Conservation (phyloP, 2,888 invertebrate genomes). For the Pollenia griseotomentosa region DNA sequence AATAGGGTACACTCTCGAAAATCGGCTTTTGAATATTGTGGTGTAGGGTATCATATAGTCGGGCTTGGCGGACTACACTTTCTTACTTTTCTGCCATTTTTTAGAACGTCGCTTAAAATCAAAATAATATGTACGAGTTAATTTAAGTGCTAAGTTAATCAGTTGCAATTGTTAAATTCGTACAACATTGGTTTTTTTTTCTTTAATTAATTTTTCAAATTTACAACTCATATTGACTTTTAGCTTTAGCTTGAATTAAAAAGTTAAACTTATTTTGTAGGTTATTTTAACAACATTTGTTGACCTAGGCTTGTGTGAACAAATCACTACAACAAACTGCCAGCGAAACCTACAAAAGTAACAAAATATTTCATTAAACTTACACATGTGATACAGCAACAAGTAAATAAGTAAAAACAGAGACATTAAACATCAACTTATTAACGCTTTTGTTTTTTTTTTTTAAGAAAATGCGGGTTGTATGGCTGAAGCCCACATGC, state of each 20-base stretch:
- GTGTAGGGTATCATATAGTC: too few relatives aligned
- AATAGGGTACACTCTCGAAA: too few relatives aligned
- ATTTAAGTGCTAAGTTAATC: slow-evolving; percentile 19
- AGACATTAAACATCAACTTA: slow-evolving; percentile 38
- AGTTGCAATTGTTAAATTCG: neutral
- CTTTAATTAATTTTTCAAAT: neutral
- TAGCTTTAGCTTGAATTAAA: slow-evolving; percentile 38
- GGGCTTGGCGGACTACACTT: too few relatives aligned
- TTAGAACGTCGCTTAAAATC: too few relatives aligned
- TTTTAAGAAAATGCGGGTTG: slow-evolving; percentile 28
- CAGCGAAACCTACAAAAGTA: slow-evolving; percentile 47
- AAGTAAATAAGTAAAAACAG: neutral
- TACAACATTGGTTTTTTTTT: neutral
- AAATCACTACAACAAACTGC: slow-evolving; percentile 33
- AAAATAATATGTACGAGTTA: neutral
- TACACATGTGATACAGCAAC: slow-evolving; percentile 35
- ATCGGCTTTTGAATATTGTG: too few relatives aligned
- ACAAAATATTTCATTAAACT: slow-evolving; percentile 40
- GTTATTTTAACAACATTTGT: slow-evolving; percentile 52
- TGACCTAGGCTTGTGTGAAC: slow-evolving; percentile 69
- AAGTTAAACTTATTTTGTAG: slow-evolving; percentile 19
- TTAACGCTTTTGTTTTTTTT: slow-evolving; percentile 30
- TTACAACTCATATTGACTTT: slow-evolving; percentile 29
- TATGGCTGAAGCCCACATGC: slow-evolving; percentile 12
- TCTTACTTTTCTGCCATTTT: too few relatives aligned